These are phyloP conservation scores for Mesoclemmys tuberculata DNA, from an alignment of 2,113 vertebrate genomes.

Conservation along the genomic window DNA sequence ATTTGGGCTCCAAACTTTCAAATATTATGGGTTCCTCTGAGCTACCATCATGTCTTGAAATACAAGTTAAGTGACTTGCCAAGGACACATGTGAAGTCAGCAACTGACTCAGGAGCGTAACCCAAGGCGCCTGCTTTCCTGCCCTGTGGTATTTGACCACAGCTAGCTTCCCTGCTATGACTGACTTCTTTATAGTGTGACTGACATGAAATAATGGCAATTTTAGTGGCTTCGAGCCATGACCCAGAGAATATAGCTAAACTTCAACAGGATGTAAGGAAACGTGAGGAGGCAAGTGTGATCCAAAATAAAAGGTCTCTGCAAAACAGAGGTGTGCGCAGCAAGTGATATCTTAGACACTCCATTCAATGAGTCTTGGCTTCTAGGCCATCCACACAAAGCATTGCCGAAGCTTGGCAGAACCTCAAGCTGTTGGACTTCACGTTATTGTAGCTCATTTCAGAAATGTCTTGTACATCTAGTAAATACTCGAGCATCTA, in stretches of 20 bases:
- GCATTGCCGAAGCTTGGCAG: accelerated
- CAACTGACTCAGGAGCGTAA: neutral
- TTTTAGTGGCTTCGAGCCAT: neutral
- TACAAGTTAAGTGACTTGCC: neutral
- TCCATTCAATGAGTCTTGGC: neutral
- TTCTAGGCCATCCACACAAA: neutral
- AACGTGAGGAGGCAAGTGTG: neutral
- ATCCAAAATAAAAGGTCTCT: neutral
- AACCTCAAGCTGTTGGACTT: neutral
- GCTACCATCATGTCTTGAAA: neutral
- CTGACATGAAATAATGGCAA: accelerated
- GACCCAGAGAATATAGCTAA: neutral
- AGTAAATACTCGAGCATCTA: neutral
- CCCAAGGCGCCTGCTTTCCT: neutral
- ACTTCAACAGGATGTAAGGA: neutral
- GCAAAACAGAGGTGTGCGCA: neutral
- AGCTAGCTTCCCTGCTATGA: neutral
- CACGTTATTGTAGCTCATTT: neutral
- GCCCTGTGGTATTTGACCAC: neutral
- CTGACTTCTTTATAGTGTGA: accelerated
- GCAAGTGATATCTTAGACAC: neutral
- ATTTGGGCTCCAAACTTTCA: neutral
- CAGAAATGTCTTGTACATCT: neutral
- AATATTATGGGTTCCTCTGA: neutral
- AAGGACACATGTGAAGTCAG: neutral